phyloP scores from a whole-genome alignment of 2,797 vertebrate genomes.

The Iguana delicatissima region DNA sequence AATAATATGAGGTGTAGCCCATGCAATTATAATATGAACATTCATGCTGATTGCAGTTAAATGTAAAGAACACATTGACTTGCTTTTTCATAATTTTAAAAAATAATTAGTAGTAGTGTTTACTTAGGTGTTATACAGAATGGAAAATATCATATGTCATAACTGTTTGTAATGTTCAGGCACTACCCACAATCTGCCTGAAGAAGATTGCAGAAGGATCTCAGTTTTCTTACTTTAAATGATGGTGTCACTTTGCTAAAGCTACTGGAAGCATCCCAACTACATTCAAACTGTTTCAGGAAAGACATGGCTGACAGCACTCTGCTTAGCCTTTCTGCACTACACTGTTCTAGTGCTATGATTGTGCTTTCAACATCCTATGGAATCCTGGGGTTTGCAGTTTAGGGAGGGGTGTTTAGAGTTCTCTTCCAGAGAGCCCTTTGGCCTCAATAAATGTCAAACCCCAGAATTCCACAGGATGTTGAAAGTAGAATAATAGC shows the following conservation, averaged over 20 bases:
- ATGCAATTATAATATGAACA: neutral
- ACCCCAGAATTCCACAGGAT: no score
- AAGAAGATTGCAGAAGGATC: neutral
- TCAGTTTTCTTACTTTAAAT: constrained; percentile 18
- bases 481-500: no score
- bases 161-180: no score
- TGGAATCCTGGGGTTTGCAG: no score
- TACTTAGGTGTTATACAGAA: neutral
- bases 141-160: neutral
- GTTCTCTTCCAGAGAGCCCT: no score
- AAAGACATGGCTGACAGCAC: neutral
- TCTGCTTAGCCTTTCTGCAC: neutral
- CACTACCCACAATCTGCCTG: neutral
- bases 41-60: neutral
- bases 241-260: neutral
- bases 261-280: neutral
- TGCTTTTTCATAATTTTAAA: rapidly evolving
- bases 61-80: neutral
- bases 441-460: no score
- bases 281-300: constrained; percentile 3
- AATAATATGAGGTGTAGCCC: neutral
- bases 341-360: no score
- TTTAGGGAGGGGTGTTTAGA: no score
- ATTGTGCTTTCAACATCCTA: no score
- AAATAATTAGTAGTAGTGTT: neutral